Conservation (phyloP, 2,797 vertebrate genomes). For the Helicolenus hilgendorfi region DNA sequence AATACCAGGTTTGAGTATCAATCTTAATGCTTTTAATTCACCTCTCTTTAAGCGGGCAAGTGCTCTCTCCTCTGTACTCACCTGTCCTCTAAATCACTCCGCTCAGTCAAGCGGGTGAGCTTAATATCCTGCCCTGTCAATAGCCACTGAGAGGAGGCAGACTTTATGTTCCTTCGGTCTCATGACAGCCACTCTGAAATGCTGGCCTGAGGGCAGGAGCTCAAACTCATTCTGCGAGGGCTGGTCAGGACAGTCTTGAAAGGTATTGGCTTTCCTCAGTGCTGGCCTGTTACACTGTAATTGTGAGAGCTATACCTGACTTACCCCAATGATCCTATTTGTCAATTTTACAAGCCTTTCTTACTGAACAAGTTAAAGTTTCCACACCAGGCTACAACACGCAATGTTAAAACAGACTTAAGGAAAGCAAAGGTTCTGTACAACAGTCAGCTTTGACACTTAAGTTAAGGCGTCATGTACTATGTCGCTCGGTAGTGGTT, state of each 20-base stretch:
- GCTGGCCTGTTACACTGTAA: conserved; percentile 53
- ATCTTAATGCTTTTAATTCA: conserved; percentile 58
- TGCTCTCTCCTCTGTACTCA: conserved; percentile 41
- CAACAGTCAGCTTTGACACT: not conserved
- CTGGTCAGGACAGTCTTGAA: conserved; percentile 38
- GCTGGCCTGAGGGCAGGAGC: conserved; percentile 57
- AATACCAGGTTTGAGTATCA: conserved; percentile 25
- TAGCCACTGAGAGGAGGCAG: conserved; percentile 49
- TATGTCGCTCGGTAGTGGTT: not conserved
- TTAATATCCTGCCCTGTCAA: conserved; percentile 72
- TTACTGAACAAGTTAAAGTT: conserved; percentile 34
- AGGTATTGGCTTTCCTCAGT: conserved; percentile 44
- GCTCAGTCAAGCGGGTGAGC: conserved; percentile 42
- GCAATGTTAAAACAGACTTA: conserved; percentile 6
- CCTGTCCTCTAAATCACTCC: conserved; percentile 63
- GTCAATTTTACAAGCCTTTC: conserved; percentile 49
- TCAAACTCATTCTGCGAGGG: conserved; percentile 55
- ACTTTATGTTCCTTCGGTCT: conserved; percentile 68
- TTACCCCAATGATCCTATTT: conserved; percentile 53
- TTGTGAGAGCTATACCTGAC: conserved; percentile 51
- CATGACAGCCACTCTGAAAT: conserved; percentile 72
- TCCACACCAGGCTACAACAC: not conserved
- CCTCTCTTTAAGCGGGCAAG: conserved; percentile 3
- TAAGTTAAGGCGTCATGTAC: not conserved
- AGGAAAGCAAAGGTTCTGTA: not conserved